A percentile compares a stretch with the other conserved stretches of the same genome.
Conservation (phyloP, 2,888 invertebrate species). For the Pogonocherus hispidulus region DNA sequence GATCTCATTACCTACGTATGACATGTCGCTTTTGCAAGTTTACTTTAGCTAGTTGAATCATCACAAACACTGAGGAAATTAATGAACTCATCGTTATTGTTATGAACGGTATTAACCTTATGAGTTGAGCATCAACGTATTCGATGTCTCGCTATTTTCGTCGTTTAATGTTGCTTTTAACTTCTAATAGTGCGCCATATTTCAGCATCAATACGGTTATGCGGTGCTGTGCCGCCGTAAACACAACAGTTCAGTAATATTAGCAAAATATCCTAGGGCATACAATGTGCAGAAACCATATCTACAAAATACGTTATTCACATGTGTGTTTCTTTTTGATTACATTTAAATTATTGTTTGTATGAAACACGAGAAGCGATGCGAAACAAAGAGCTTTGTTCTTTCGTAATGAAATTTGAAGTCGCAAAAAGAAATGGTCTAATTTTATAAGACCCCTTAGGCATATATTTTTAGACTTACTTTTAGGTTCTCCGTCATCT, state of each 20-base stretch:
- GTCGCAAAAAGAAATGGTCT: constrained; percentile 4
- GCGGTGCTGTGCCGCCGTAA: not conserved
- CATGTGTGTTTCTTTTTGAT: constrained; percentile 4
- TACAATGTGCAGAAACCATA: not conserved
- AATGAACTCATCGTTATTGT: not conserved
- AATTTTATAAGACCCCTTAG: constrained; percentile 6
- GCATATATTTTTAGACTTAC: constrained; percentile 7
- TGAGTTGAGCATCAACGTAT: constrained; percentile 1
- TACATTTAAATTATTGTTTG: constrained; percentile 18
- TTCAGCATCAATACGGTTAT: not conserved
- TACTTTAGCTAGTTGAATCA: not conserved
- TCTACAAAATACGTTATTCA: constrained; percentile 12
- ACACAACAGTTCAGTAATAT: constrained; percentile 5
- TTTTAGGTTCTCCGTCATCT: not conserved
- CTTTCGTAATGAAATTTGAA: constrained; percentile 15
- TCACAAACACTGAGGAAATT: not conserved
- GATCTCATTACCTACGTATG: too few species aligned
- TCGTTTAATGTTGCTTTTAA: constrained; percentile 8
- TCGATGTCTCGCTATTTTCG: constrained; percentile 3
- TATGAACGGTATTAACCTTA: constrained; percentile 3
- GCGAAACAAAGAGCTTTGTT: constrained; percentile 14
- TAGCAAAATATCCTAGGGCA: constrained; percentile 19
- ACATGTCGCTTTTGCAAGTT: too few species aligned
- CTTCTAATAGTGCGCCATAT: not conserved
- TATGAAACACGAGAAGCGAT: constrained; percentile 9